Evolutionary conservation across 92 coral and sea anemone species (phyloP), one percentile per base, ranked within the genome.

Genomic region (Epizoanthus stellaris): DNA sequence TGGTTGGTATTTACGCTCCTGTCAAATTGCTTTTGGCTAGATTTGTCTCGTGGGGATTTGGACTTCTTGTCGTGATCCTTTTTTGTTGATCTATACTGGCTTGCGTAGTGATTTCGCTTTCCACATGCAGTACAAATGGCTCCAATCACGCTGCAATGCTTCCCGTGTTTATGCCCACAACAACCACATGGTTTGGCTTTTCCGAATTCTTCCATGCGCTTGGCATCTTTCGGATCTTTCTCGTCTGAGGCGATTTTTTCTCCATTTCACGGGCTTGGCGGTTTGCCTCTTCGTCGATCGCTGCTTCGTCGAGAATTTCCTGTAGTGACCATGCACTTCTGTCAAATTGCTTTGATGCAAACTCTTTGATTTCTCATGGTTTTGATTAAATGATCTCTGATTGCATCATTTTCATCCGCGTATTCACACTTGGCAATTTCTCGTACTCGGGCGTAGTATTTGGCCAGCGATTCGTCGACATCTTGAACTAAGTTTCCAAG

Each of bases 371-470:
- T 23, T 23, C 25, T 23, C 25, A 23, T 23, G 25, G 25, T 23
- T 23, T 89, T 89, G 69, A 85, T 86, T 54, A 74, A 77, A 40
- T 85, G 92, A 45, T 89, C 89, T 71, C 87, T 34, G n/a, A 85
- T 77, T 1, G 72, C 86, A 5, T 85, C 86, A 59, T 79, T 75
- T 40, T 85, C 82, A 30, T 85, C 21, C 43, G 76, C 45, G 70
- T 75, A 90, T 57, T 83, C 90, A 34, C 93, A 90, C 73, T 87
- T 68, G 3, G 93, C 88, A 6, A 87, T 74, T 8, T 90, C 91
- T 11, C 79, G 21, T 3, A 90, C 57, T 70, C 84, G 45, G 30
- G 89, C 65, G 70, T 87, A 73, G 61, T 90, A 90, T 16, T 69
- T 54, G 16, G 82, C 71, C 81, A 87, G 42, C 19, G 63, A 45